Percentiles rank a stretch among this genome's conserved stretches.
Conservation (phyloP, 2,797 vertebrate genomes). For the Helarctos malayanus region DNA sequence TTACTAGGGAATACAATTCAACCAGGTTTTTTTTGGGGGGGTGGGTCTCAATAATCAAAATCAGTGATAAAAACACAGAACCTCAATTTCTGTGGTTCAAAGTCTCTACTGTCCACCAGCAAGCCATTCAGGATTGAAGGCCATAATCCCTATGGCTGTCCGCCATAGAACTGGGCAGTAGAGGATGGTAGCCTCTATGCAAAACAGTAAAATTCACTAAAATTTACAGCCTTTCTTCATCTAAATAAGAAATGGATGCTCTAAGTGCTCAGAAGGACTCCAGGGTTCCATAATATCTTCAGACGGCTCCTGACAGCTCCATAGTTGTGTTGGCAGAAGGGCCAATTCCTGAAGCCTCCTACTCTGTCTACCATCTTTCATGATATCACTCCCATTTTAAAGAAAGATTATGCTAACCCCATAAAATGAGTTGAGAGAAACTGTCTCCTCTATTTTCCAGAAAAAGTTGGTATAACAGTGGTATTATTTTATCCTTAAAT, state of each 20-base stretch:
- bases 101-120: background rate
- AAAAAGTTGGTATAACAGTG: background rate
- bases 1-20: background rate
- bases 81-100: background rate
- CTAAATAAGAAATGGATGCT: background rate
- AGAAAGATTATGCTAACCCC: background rate
- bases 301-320: background rate
- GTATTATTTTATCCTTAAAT: background rate
- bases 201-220: background rate
- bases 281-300: background rate
- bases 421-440: background rate
- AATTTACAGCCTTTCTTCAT: background rate
- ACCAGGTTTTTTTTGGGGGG: background rate
- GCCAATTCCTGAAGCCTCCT: background rate
- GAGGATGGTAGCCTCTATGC: too few relatives aligned
- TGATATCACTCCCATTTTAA: background rate
- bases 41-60: background rate
- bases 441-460: background rate
- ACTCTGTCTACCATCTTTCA: background rate
- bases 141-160: too few relatives aligned
- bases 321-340: background rate
- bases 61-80: background rate
- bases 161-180: background rate
- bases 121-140: background rate
- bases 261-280: background rate